Evolutionary conservation across 2,113 vertebrate species (phyloP).

Genomic region (Thalassarche chlororhynchos): DNA sequence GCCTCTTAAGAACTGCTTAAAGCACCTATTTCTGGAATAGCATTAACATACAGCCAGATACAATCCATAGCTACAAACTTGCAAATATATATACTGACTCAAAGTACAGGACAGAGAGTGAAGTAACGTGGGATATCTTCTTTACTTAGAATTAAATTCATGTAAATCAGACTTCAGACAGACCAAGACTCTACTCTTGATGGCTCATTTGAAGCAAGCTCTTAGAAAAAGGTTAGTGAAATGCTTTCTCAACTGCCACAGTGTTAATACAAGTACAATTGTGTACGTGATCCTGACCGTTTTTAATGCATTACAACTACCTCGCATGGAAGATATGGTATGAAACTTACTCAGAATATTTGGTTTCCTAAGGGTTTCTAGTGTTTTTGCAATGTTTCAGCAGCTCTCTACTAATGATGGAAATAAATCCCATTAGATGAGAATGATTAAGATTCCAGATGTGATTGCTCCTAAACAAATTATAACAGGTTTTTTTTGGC

Average conservation of each 20-base stretch:
- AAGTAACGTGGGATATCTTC: not conserved
- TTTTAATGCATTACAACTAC: not conserved
- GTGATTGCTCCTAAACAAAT: not conserved
- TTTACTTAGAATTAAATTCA: not conserved
- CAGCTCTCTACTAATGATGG: not conserved
- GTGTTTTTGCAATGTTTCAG: not conserved
- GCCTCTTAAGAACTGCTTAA: not conserved
- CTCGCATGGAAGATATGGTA: not conserved
- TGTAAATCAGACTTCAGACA: not conserved
- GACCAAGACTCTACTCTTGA: not conserved
- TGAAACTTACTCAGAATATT: not conserved
- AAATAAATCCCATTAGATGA: not conserved
- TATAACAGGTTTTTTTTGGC: not conserved
- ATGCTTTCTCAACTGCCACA: not conserved
- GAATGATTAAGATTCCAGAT: not conserved
- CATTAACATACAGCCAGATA: not conserved
- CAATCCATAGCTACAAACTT: not conserved
- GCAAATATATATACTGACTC: not conserved
- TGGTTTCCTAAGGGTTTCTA: not conserved
- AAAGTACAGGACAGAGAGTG: not conserved
- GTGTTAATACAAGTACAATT: not conserved
- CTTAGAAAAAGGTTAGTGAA: not conserved
- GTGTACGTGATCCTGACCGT: not conserved
- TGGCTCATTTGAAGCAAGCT: not conserved
- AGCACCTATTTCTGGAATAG: not conserved